Evolutionary conservation across 2,113 vertebrate species (phyloP), one percentile per base, ranked within the genome.

Genomic region (Halichoeres trimaculatus): DNA sequence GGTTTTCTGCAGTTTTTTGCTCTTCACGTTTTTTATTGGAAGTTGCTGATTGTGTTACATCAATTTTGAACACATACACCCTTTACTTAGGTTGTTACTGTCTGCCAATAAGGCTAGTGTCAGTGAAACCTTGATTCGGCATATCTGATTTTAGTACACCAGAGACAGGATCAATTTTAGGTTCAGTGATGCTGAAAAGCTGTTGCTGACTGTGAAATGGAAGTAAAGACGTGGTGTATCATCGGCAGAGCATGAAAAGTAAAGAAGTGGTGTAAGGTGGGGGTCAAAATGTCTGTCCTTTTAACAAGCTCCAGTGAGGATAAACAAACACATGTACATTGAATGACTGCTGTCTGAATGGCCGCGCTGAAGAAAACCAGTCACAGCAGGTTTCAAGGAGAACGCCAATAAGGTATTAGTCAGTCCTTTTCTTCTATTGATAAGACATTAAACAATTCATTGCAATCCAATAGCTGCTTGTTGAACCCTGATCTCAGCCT

Each of bases 401-500:
- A 24, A 9, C 50, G 50, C 24, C 68, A 61, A 40, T 76, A n/a
- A 62, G 38, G 34, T 22, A 67, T 14, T 26, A n/a, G 55, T 1
- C 1, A 0, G 1, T 10, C 30, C 10, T 45, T 55, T 60, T 23
- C 13, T 66, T 56, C 19, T 52, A 56, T 45, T 65, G 50, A 66
- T 41, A 53, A 62, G 19, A 62, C 22, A 79, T 71, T 60, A 41
- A 61, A 48, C 41, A 71, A 69, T 56, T 43, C n/a, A 61, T 67
- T 65, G 34, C 36, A 57, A 71, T 79, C 61, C 58, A 79, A 41
- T 67, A 48, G 61, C 17, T 47, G 52, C 35, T 67, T 80, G 74
- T 86, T 83, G 74, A 85, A 79, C 57, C 16, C 20, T 16, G 19
- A 43, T 62, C 38, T 50, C 4, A 1, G 59, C 19, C 60, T 54